A percentile compares a stretch with the other conserved stretches of the same genome.
Evolutionary conservation across 2,797 vertebrate genomes (phyloP).

Genomic region (Sarcoramphus papa): DNA sequence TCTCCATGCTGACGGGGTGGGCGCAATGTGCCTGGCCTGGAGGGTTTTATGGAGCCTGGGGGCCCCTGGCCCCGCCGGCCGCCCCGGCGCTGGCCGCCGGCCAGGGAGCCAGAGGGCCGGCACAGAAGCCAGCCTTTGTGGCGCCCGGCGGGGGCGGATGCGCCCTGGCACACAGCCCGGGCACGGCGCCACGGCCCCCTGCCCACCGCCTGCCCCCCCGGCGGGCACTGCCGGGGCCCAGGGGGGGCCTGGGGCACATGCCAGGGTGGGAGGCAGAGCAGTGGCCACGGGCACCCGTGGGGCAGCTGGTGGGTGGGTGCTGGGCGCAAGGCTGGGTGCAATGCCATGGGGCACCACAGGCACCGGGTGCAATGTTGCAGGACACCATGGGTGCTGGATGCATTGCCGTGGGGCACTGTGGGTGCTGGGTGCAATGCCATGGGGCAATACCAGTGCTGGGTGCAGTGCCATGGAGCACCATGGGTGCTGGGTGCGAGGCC

Average conservation of each 20-base stretch:
- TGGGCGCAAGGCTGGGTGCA: not conserved
- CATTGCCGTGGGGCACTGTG: no score
- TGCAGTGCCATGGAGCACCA: fast-evolving
- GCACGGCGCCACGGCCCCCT: not conserved
- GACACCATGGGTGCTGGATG: not conserved
- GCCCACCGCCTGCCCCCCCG: fast-evolving
- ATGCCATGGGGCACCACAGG: no score
- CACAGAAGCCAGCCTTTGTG: not conserved
- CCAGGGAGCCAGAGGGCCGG: not conserved
- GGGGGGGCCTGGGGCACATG: fast-evolving
- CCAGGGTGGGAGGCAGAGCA: not conserved
- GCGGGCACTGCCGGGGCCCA: fast-evolving
- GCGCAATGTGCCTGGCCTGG: fast-evolving
- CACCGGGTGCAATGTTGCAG: no score
- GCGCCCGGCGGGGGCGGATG: not conserved
- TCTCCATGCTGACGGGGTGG: slow-evolving; percentile 74
- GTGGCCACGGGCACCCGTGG: not conserved
- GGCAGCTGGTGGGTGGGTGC: not conserved
- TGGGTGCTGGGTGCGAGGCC: not conserved
- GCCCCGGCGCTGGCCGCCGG: fast-evolving
- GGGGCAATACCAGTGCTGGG: not conserved
- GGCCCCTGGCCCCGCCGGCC: not conserved
- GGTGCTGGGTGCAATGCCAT: no score
- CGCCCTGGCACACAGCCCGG: not conserved
- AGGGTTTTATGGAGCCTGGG: slow-evolving; percentile 45